Conservation (phyloP, 1,140 invertebrate species). For the Melanaphis sacchari region DNA sequence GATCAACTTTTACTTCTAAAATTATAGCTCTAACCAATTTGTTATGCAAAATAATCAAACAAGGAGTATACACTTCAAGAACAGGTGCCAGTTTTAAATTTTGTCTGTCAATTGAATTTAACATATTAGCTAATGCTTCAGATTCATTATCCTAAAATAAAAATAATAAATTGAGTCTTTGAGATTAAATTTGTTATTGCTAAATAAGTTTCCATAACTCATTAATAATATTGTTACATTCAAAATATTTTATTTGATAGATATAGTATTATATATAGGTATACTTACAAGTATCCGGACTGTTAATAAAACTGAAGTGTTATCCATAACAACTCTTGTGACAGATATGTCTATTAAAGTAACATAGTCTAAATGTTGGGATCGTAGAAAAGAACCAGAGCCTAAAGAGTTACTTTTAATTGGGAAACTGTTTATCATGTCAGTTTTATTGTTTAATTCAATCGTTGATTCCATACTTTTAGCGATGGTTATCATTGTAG, state of each 20-base stretch:
- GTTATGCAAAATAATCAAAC: constrained; percentile 25
- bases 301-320: neutral
- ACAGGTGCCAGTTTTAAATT: constrained; percentile 28
- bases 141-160: constrained; percentile 32
- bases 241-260: neutral
- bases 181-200: neutral
- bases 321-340: constrained; percentile 1
- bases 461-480: constrained; percentile 31
- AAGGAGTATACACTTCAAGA: constrained; percentile 46
- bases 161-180: neutral
- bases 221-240: neutral
- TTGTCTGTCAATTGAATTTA: constrained; percentile 35
- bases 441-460: neutral
- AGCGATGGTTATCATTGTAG: constrained; percentile 23
- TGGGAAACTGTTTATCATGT: neutral
- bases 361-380: constrained; percentile 22
- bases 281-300: constrained; percentile 45
- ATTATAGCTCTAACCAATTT: constrained; percentile 41
- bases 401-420: neutral
- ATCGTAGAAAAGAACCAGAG: neutral
- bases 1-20: constrained; percentile 26
- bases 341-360: neutral
- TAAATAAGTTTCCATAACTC: neutral
- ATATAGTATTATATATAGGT: neutral
- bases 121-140: neutral